Evolutionary conservation across 2,888 invertebrate species (phyloP), one percentile per base, ranked within the genome.

Genomic region (Branchellion lobata): DNA sequence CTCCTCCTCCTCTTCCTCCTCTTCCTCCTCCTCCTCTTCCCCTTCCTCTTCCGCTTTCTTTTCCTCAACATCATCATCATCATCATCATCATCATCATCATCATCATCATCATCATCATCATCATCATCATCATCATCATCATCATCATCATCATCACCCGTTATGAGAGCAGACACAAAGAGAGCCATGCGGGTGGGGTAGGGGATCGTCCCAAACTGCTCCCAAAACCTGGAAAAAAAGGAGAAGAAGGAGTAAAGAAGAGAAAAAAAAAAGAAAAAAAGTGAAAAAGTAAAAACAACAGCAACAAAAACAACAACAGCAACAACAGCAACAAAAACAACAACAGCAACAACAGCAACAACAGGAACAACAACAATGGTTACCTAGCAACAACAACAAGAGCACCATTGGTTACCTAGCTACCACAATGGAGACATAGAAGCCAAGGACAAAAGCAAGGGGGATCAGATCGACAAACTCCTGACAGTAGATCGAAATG

Each of bases 391-490:
- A 40, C 8, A 40, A 40, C 40, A 5, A 40, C 40, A 40, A 40
- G 8, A 40, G 14, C 8, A 40, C 5, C 40, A 40, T 8, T 14
- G 40, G 14, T 95, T 95, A 96, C 84, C 96, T 90, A 80, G 92
- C 93, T 92, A 95, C 94, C 77, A 96, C 94, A 83, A 95, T 92
- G 5, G 93, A 92, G 78, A 96, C 95, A 89, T 95, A 96, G 89
- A 96, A 96, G 84, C 96, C 96, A 84, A 96, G 90, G 81, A 96
- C 94, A 88, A 96, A 96, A 8, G 95, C 94, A 83, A 96, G 88
- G 21, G 96, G 96, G 84, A 96, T 96, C 84, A 94, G 91, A 88
- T 92, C 93, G 84, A 92, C 93, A 88, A 93, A 94, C 83, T 91
- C 92, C 85, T 92, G 92, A 89, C 95, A 96, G 88, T 95, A 95